Conservation (phyloP, 1,140 invertebrate species). For the Drosophila parvula region DNA sequence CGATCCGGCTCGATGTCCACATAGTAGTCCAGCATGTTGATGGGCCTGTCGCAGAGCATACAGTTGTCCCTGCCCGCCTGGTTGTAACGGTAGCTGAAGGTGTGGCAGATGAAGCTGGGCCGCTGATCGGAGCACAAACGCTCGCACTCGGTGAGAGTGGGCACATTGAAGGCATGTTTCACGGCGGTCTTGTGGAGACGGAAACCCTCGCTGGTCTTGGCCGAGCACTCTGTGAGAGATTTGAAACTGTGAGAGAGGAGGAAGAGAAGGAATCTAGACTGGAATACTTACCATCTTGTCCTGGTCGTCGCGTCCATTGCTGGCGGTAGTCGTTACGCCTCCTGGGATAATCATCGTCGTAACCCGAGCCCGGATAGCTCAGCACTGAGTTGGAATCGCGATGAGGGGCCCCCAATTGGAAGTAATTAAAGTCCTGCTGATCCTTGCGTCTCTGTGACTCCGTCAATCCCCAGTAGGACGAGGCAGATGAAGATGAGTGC, state of each 20-base stretch:
- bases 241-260: neutral
- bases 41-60: conserved; percentile 88
- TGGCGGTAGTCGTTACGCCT: conserved; percentile 73
- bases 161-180: conserved; percentile 87
- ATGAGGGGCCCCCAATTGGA: conserved; percentile 64
- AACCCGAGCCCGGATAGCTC: conserved; percentile 76
- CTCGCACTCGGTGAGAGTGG: conserved; percentile 90
- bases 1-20: conserved; percentile 89
- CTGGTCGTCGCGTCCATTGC: conserved; percentile 76
- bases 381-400: conserved; percentile 69
- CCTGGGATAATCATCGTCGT: conserved; percentile 60
- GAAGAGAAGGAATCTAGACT: neutral
- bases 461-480: conserved; percentile 72
- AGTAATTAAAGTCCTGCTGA: conserved; percentile 80
- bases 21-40: conserved; percentile 89
- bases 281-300: conserved; percentile 73
- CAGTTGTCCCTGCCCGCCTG: conserved; percentile 87
- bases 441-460: conserved; percentile 76
- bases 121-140: conserved; percentile 89
- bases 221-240: conserved; percentile 88
- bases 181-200: conserved; percentile 88
- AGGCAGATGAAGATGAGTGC: conserved; percentile 54
- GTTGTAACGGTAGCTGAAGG: conserved; percentile 89
- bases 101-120: conserved; percentile 88
- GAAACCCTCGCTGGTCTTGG: conserved; percentile 89